Evolutionary conservation across 2,797 vertebrate genomes (phyloP).

Genomic region (Linurgus olivaceus): DNA sequence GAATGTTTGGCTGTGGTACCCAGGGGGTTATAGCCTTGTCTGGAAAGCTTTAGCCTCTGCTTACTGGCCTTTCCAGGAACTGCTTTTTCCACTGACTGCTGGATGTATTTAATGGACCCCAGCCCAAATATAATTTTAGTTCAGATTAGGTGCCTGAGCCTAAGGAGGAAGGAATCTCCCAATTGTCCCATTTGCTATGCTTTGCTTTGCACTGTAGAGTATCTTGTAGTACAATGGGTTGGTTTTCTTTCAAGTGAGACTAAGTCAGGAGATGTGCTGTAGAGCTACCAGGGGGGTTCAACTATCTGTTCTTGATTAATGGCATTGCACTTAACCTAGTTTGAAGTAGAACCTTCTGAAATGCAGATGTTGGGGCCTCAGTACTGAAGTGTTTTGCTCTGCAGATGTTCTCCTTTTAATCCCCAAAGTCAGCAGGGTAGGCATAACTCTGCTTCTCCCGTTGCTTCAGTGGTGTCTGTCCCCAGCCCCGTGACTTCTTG

Average conservation of each 20-base stretch:
- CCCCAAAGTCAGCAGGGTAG: neutral
- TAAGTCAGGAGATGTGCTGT: neutral
- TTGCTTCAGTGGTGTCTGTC: neutral
- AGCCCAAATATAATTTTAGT: neutral
- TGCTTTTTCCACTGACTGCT: neutral
- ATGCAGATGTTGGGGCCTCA: neutral
- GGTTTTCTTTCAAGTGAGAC: neutral
- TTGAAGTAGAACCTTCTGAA: neutral
- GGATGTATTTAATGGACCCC: neutral
- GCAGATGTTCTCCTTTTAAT: neutral
- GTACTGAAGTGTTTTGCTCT: neutral
- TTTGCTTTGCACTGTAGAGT: neutral
- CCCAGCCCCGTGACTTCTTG: neutral
- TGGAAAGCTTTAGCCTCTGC: neutral
- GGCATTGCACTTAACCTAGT: neutral
- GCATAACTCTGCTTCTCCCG: neutral
- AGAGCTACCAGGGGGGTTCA: neutral
- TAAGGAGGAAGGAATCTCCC: neutral
- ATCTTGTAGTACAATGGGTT: neutral
- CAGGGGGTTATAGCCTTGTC: neutral
- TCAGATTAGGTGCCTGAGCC: neutral
- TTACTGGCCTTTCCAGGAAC: neutral
- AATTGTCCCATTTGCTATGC: rapidly evolving
- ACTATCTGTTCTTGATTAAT: rapidly evolving
- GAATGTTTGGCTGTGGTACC: neutral